Base-by-base conservation (phyloP, 2,888 invertebrate genomes). In the Hybos culiciformis region DNA sequence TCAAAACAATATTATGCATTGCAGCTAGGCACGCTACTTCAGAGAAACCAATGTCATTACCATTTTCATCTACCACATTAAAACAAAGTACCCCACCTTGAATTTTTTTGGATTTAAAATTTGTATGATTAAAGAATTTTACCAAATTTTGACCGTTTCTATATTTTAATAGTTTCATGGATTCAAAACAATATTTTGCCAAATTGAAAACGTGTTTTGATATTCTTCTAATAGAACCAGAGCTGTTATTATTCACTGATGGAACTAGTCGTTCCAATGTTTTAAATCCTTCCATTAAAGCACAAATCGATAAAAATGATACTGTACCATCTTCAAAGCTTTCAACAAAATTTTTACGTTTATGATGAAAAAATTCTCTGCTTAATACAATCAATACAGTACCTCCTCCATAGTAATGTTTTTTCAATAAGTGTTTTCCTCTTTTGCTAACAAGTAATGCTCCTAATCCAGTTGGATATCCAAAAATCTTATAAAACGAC, bases 401-500 rank as follows among this genome's bases (percentile, higher is more conserved):
- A 8, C 97, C 97, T 31, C 96, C 97, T 15, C 94, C 94, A 70
- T 87, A 94, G 63, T 88, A 94, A 41, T 62, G 68, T 57, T 83
- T 81, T 1, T 48, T 51, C 3, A 67, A 40, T 1, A 56, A 50
- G 1, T 50, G 42, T 9, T 60, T 59, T 0, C 65, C 65, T 38
- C 75, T 72, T 38, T 70, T 65, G 45, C 72, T 69, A 0, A 94
- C 81, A 43, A 96, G 59, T 17, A 94, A 62, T 11, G 90, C 93
- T 23, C 96, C 97, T 15, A 96, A 68, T 4, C 97, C 97, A 40
- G 94, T 94, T 2, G 97, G 97, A 63, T 84, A 94, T 53, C 77
- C 77, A 70, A 97, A 96, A 56, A 97, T 84, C 72, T 96, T 97
- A 68, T 97, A 97, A 70, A 97, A 97, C 1, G 96, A 96, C 15